Base-by-base conservation (phyloP, 2,888 invertebrate genomes). In the Theretra japonica region DNA sequence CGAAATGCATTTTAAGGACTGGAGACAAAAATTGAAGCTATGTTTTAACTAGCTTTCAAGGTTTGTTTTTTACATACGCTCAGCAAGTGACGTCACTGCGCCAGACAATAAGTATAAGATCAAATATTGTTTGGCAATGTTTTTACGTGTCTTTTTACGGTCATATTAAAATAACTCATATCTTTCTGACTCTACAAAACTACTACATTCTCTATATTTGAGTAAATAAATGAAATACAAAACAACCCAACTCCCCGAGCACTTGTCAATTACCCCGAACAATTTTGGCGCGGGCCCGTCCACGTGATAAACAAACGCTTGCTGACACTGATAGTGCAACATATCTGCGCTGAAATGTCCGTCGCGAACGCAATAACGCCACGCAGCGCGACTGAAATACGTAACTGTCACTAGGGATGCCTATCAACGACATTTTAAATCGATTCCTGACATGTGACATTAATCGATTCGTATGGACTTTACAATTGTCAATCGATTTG, bases 301-400 rank as follows among this genome's bases (percentile, higher is more conserved):
- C 41, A 17, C 65, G 41, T 23, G 48, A 65, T 48, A 65, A 65
- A 65, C 65, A 65, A 58, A 41, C 41, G 23, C 23, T 19, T 19
- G 15, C 41, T 62, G 62, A 48, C 21, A 8, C 65, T 48, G 65
- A 65, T 65, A 65, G 62, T 65, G 65, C 65, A 48, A 41, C 65
- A 65, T 23, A 65, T 33, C 33, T 65, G 48, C 15, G 4, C 48
- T 41, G 62, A 65, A 65, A 65, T 48, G 65, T 48, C 65, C 65
- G 5, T 65, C 23, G 33, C 3, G 23, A 65, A 48, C 65, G 65
- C 65, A 65, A 65, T 65, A 48, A 17, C 59, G 21, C 11, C 19
- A 62, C 65, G 48, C 65, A 17, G 7, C 48, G n/a, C 50, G 50
- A 19, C 23, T 41, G 4, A 23, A 48, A 65, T 48, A 65, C 41